These are phyloP conservation scores for Brachypalpus laphriformis DNA, from an alignment of 2,888 invertebrate genomes.

Conservation along the genomic window DNA sequence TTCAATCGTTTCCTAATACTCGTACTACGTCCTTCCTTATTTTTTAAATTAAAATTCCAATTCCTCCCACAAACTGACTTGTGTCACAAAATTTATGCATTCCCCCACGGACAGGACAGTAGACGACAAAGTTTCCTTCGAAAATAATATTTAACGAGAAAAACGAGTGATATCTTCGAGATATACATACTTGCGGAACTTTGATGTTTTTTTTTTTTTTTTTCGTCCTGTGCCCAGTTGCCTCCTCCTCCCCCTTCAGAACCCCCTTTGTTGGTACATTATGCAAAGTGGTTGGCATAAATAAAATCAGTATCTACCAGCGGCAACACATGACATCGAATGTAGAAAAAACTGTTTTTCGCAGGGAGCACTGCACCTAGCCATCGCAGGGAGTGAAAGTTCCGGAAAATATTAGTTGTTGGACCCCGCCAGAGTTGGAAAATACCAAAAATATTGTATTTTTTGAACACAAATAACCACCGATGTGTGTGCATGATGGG, in stretches of 20 bases:
- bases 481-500: slow-evolving; percentile 1
- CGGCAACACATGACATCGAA: slow-evolving; percentile 33
- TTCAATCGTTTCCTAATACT: slow-evolving; percentile 6
- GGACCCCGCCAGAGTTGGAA: neutral
- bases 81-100: slow-evolving; percentile 10
- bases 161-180: slow-evolving; percentile 47
- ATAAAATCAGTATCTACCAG: slow-evolving; percentile 56
- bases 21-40: neutral
- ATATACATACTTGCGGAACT: slow-evolving; percentile 39
- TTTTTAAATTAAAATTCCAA: slow-evolving; percentile 24
- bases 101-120: slow-evolving; percentile 29
- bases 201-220: slow-evolving; percentile 15
- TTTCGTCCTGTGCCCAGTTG: neutral
- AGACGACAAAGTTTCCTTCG: slow-evolving; percentile 35
- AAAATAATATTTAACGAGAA: slow-evolving; percentile 54
- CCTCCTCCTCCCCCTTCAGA: neutral
- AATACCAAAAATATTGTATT: neutral
- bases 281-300: slow-evolving; percentile 62
- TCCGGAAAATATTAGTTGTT: slow-evolving; percentile 3
- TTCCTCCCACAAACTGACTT: neutral
- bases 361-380: slow-evolving; percentile 5
- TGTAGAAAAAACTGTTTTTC: slow-evolving; percentile 13
- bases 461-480: slow-evolving; percentile 7
- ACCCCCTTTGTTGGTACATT: slow-evolving; percentile 3
- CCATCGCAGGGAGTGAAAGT: neutral